Base-by-base conservation (phyloP, 2,113 vertebrate species). In the Zosterops hypoxanthus region DNA sequence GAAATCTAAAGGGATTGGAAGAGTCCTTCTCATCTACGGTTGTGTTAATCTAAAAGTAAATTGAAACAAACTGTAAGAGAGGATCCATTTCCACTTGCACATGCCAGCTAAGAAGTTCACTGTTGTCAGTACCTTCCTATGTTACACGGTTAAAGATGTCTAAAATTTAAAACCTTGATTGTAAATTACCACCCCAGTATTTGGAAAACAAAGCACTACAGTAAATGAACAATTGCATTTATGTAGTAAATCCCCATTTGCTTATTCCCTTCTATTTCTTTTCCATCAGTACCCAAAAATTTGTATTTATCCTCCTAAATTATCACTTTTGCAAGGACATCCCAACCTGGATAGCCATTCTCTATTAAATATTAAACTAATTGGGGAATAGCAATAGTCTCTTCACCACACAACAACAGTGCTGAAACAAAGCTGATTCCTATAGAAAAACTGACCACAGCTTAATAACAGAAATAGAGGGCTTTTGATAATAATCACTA, bases 1-100 rank as follows among this genome's bases (percentile, higher is more conserved):
- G 98, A 90, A 99, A 99, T 85, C 99, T 98, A 95, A 99, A 99
- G 15, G 99, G 99, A 98, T 99, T 99, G 94, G 98, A 98, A 75
- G 98, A 80, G 86, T 99, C 99, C 90, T 97, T 98, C 97, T 99
- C 99, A 75, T 99, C 99, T 65, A 28, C 95, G 16, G 99, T 99
- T 66, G 98, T 99, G 96, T 99, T 99, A 92, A 99, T 99, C 99
- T 99, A 91, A 72, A 98, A 97, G 81, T 11, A 95, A 97, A 96
- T 95, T 80, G 82, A 90, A 82, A 89, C 41, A 70, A 76, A 70
- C 25, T n/a, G 42, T 86, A 61, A 95, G 39, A 83, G 39, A 65
- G 13, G 22, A 56, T 66, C 77, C 17, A 34, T 78, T 87, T 87
- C 68, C 36, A 86, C 24, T 63, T 88, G 63, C 46, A 88, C 77